These are phyloP conservation scores for Trichosurus vulpecula DNA, from an alignment of 2,797 vertebrate genomes.

Conservation along the genomic window DNA sequence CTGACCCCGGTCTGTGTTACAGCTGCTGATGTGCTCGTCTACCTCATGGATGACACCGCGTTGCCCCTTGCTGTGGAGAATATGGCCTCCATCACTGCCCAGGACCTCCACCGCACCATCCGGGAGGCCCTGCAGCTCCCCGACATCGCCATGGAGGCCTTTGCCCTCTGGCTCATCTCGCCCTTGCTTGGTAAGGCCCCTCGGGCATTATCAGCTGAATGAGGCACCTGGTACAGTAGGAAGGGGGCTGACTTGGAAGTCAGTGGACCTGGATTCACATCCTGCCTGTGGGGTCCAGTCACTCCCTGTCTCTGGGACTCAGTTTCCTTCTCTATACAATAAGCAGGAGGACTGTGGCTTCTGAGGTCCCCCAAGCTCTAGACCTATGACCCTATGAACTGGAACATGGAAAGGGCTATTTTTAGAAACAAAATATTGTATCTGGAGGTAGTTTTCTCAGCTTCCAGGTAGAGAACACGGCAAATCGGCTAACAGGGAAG, in stretches of 20 bases:
- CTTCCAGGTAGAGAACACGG: too few species aligned
- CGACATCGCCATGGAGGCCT: slow-evolving; percentile 87
- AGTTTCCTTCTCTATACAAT: background rate
- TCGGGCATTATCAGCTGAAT: too few species aligned
- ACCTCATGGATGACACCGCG: slow-evolving; percentile 88
- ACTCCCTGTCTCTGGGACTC: background rate
- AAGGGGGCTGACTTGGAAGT: background rate
- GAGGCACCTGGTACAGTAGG: fast-evolving
- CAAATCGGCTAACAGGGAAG: too few species aligned
- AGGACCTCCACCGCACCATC: slow-evolving; percentile 89
- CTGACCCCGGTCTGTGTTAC: background rate
- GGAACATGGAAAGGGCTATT: background rate
- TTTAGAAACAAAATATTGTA: background rate
- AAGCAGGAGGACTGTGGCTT: background rate
- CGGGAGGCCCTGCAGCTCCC: slow-evolving; percentile 90
- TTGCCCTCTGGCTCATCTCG: slow-evolving; percentile 93
- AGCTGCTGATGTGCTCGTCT: slow-evolving; percentile 92
- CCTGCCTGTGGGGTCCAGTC: background rate
- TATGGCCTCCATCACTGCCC: slow-evolving; percentile 86
- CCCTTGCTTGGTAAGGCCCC: slow-evolving; percentile 89
- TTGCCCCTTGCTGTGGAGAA: slow-evolving; percentile 90
- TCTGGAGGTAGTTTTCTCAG: background rate
- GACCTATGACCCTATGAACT: background rate
- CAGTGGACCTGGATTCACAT: too few species aligned
- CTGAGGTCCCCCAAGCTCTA: background rate